These are phyloP conservation scores for Amazona finschi DNA, from an alignment of 2,797 vertebrate species.

Conservation along the genomic window DNA sequence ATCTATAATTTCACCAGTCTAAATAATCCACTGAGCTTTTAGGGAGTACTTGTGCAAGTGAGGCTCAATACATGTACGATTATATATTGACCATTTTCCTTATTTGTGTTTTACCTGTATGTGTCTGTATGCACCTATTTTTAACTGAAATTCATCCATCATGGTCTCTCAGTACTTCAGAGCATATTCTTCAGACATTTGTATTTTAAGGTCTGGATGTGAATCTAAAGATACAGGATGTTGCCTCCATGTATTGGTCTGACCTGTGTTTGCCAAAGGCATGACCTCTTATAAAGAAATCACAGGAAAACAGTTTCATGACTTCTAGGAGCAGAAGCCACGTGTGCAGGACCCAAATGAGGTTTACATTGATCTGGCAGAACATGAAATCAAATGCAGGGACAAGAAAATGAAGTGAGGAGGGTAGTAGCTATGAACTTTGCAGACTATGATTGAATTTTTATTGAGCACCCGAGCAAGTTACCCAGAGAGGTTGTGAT, in stretches of 20 bases:
- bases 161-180: neutral
- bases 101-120: neutral
- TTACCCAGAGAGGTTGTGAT: neutral
- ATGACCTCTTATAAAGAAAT: neutral
- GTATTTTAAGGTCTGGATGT: neutral
- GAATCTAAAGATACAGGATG: neutral
- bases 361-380: constrained; percentile 43
- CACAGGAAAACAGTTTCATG: neutral
- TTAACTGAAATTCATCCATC: neutral
- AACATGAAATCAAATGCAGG: constrained; percentile 3
- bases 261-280: neutral
- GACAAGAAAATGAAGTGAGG: constrained; percentile 48
- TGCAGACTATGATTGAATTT: constrained; percentile 9
- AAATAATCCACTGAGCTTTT: neutral
- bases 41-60: neutral
- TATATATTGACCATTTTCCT: neutral
- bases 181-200: neutral
- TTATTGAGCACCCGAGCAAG: neutral
- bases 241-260: neutral
- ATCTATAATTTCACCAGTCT: neutral
- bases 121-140: neutral
- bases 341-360: neutral
- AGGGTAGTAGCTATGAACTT: constrained; percentile 28
- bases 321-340: neutral
- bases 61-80: neutral